Evolutionary conservation across 1,140 invertebrate genomes (phyloP).

Genomic region (Charaxes varanes): DNA sequence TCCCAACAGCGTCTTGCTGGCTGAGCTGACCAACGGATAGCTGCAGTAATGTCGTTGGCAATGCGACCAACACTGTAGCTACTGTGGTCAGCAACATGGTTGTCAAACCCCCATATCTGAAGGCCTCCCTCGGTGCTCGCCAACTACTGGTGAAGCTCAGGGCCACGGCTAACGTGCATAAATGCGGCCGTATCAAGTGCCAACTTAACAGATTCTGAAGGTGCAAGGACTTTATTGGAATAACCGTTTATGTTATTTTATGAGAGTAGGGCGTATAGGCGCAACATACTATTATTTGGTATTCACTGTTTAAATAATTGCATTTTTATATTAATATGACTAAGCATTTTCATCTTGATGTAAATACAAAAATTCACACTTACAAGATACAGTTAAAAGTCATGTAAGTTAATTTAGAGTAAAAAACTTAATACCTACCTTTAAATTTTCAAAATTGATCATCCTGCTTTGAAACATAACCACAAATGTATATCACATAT

Average conservation of each 20-base stretch:
- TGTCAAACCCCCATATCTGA: conserved; percentile 74
- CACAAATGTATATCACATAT: conserved; percentile 3
- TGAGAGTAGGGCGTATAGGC: no score
- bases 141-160: conserved; percentile 71
- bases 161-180: conserved; percentile 72
- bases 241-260: neutral
- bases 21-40: conserved; percentile 86
- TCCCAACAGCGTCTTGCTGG: conserved; percentile 83
- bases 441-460: conserved; percentile 30
- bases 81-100: conserved; percentile 82
- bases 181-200: conserved; percentile 33
- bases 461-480: conserved; percentile 14
- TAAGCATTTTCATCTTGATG: no score
- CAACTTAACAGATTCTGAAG: conserved; percentile 36
- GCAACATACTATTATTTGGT: no score
- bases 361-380: no score
- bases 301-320: no score
- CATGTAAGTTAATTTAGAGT: neutral
- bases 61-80: conserved; percentile 77
- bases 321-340: no score
- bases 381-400: no score
- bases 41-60: conserved; percentile 86
- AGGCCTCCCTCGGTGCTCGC: conserved; percentile 71
- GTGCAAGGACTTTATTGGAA: neutral
- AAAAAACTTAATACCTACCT: conserved; percentile 24